Conservation (phyloP, 2,113 vertebrate species). For the Cheilinus undulatus region DNA sequence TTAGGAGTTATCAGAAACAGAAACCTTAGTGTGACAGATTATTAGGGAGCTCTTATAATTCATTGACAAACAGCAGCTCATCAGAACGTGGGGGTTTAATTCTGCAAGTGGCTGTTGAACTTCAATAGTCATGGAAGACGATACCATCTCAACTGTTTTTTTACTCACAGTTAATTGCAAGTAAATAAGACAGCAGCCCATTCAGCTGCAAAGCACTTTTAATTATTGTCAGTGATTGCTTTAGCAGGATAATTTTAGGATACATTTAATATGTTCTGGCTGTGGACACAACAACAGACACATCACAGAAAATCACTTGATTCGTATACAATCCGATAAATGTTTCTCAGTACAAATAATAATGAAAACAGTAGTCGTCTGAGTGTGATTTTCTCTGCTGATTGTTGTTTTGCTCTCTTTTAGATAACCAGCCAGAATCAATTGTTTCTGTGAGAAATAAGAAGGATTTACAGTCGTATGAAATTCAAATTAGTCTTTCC, state of each 20-base stretch:
- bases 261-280: background rate
- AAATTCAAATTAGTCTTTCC: conserved; percentile 11
- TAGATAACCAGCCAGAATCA: background rate
- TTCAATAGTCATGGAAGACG: background rate
- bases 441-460: conserved; percentile 8
- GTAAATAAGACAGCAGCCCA: background rate
- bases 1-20: conserved; percentile 37
- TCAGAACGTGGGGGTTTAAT: conserved; percentile 25
- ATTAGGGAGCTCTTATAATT: conserved; percentile 57
- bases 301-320: background rate
- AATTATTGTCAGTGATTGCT: conserved; percentile 1
- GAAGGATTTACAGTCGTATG: conserved; percentile 19
- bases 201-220: background rate
- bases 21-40: conserved; percentile 57
- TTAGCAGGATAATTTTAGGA: background rate
- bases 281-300: background rate
- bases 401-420: background rate
- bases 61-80: conserved; percentile 16
- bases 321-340: background rate
- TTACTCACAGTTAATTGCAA: conserved; percentile 6
- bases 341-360: background rate
- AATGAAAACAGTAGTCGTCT: background rate
- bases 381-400: background rate
- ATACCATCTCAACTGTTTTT: background rate
- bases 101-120: conserved; percentile 13